These are phyloP conservation scores for Bombus sibiricus DNA, from an alignment of 1,140 invertebrate species.

Conservation along the genomic window DNA sequence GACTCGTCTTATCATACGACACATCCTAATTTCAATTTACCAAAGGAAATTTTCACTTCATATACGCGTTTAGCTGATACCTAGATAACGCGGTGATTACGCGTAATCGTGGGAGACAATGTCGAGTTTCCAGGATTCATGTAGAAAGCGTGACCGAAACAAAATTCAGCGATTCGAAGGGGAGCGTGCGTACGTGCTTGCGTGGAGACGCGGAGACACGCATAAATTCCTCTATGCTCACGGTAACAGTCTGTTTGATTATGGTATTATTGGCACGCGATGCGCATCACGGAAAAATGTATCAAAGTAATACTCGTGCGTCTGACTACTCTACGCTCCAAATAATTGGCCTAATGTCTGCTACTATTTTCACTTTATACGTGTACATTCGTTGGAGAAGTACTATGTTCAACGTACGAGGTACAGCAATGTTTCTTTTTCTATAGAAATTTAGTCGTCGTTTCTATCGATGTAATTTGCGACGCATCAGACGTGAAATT, in stretches of 20 bases:
- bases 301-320: background rate
- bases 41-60: background rate
- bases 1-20: background rate
- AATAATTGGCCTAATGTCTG: background rate
- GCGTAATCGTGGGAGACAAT: constrained; percentile 32
- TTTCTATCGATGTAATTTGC: background rate
- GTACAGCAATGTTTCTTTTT: background rate
- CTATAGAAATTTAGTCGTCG: too few relatives aligned
- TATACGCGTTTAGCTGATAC: background rate
- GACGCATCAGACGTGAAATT: background rate
- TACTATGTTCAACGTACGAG: background rate
- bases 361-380: background rate
- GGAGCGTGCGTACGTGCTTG: background rate
- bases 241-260: constrained; percentile 5
- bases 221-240: background rate
- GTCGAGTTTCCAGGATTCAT: constrained; percentile 61
- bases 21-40: background rate
- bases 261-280: constrained; percentile 29
- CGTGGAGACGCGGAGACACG: constrained; percentile 16
- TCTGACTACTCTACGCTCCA: background rate
- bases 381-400: background rate
- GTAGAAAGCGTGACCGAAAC: constrained; percentile 71
- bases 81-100: constrained; percentile 28
- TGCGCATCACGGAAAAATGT: background rate
- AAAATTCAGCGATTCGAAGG: constrained; percentile 43